A percentile compares a stretch with the other conserved stretches of the same genome.
These are phyloP conservation scores for Cheiracanthium punctorium DNA, from an alignment of 2,888 invertebrate genomes.

Conservation along the genomic window DNA sequence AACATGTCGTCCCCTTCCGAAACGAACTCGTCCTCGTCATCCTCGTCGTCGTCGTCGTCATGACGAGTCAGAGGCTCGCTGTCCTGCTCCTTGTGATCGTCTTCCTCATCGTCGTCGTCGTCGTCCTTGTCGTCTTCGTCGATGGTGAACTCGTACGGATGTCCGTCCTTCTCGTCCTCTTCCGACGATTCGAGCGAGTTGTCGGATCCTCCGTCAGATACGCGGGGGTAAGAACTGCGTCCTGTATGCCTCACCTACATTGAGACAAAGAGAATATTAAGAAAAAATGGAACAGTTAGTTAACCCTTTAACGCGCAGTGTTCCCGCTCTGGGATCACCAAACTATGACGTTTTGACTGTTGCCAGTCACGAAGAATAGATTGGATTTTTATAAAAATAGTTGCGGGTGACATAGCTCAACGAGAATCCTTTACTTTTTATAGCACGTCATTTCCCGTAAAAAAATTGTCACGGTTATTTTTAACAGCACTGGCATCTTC, in stretches of 20 bases:
- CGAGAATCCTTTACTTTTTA: too few species aligned
- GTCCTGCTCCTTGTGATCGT: conserved; percentile 28
- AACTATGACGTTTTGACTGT: too few species aligned
- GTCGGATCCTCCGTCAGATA: not conserved
- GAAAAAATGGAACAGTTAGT: too few species aligned
- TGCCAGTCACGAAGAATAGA: too few species aligned
- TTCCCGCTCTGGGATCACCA: too few species aligned
- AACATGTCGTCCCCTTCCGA: conserved; percentile 27
- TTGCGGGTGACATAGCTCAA: too few species aligned
- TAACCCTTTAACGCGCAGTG: too few species aligned
- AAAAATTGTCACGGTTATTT: too few species aligned
- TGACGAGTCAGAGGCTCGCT: not conserved
- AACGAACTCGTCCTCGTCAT: conserved; percentile 29
- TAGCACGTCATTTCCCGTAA: too few species aligned
- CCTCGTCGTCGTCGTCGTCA: conserved; percentile 25
- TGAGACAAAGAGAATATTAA: not conserved
- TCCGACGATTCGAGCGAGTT: conserved; percentile 27
- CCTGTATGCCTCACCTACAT: conserved; percentile 54
- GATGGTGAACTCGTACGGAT: too few species aligned
- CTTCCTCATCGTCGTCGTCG: conserved; percentile 17
- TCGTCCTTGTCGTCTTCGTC: conserved; percentile 23
- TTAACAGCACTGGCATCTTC: too few species aligned
- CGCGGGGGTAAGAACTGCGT: conserved; percentile 29
- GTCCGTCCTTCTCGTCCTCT: conserved; percentile 10
- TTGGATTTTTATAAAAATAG: too few species aligned